Evolutionary conservation across 2,888 invertebrate species (phyloP).

Genomic region (Heteromurus nitidus): DNA sequence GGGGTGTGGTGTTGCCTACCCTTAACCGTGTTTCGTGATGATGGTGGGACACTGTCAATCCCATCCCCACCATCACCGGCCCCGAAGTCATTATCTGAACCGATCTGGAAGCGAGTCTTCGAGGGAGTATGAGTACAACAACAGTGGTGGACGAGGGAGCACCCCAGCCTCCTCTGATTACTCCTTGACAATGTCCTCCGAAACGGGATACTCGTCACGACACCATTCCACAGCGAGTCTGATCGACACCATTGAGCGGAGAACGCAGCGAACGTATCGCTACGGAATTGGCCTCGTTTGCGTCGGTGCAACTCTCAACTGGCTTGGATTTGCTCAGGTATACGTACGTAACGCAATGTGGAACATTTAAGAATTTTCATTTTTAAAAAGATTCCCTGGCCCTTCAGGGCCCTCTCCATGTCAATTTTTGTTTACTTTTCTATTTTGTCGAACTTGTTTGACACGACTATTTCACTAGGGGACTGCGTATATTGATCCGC

Average conservation of each 20-base stretch:
- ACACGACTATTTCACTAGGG: too few relatives aligned
- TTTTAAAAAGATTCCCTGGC: too few relatives aligned
- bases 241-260: slow-evolving; percentile 70
- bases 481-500: slow-evolving; percentile 81
- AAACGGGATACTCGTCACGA: slow-evolving; percentile 21
- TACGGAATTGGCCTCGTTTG: slow-evolving; percentile 85
- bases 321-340: slow-evolving; percentile 83
- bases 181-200: slow-evolving; percentile 45
- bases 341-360: slow-evolving; percentile 14
- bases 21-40: too few relatives aligned
- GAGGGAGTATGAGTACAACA: slow-evolving; percentile 29
- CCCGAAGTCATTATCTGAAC: neutral
- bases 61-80: slow-evolving; percentile 45
- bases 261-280: slow-evolving; percentile 81
- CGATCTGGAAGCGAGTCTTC: slow-evolving; percentile 22
- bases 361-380: too few relatives aligned
- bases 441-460: too few relatives aligned
- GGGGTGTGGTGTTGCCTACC: too few relatives aligned
- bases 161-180: slow-evolving; percentile 38
- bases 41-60: slow-evolving; percentile 65
- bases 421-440: slow-evolving; percentile 44
- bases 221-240: slow-evolving; percentile 67
- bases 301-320: slow-evolving; percentile 84
- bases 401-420: too few relatives aligned
- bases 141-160: slow-evolving; percentile 13